phyloP scores from a whole-genome alignment of 1,140 invertebrate species.

The Drosophila saltans region DNA sequence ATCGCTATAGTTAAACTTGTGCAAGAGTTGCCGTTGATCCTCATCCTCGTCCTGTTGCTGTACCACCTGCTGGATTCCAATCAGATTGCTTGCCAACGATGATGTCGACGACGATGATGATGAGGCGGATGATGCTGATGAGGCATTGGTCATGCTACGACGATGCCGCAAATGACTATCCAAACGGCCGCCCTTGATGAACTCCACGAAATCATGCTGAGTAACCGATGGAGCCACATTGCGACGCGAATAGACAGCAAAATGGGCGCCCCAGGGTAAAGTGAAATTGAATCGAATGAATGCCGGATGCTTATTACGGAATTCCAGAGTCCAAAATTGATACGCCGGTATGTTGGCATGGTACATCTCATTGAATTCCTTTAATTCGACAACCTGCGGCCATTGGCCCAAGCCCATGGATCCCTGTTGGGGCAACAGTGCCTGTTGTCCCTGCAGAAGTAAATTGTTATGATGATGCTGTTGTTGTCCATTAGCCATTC shows the following conservation, averaged over 20 bases:
- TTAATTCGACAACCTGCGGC: slow-evolving; percentile 91
- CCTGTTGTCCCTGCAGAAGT: slow-evolving; percentile 72
- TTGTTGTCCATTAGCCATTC: slow-evolving; percentile 59
- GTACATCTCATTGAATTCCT: slow-evolving; percentile 92
- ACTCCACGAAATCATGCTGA: slow-evolving; percentile 97
- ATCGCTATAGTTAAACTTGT: slow-evolving; percentile 10
- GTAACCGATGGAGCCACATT: slow-evolving; percentile 97
- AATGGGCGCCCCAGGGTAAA: slow-evolving; percentile 94
- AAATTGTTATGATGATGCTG: slow-evolving; percentile 82
- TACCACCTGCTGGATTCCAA: slow-evolving; percentile 6
- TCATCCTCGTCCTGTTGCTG: slow-evolving; percentile 16
- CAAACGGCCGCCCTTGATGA: slow-evolving; percentile 91
- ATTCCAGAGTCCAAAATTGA: slow-evolving; percentile 96
- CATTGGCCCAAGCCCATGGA: slow-evolving; percentile 85
- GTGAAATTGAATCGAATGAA: slow-evolving; percentile 96
- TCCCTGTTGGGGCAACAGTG: slow-evolving; percentile 85
- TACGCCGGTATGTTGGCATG: slow-evolving; percentile 92
- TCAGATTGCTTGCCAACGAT: slow-evolving; percentile 3
- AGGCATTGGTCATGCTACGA: slow-evolving; percentile 46
- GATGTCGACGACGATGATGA: background rate
- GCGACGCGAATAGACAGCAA: slow-evolving; percentile 95
- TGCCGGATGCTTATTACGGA: slow-evolving; percentile 93
- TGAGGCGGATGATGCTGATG: background rate
- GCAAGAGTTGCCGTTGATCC: slow-evolving; percentile 6
- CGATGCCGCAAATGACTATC: slow-evolving; percentile 86